Evolutionary conservation across 2,113 vertebrate species (phyloP), one percentile per base, ranked within the genome.

Genomic region (Ceyx margarethae): DNA sequence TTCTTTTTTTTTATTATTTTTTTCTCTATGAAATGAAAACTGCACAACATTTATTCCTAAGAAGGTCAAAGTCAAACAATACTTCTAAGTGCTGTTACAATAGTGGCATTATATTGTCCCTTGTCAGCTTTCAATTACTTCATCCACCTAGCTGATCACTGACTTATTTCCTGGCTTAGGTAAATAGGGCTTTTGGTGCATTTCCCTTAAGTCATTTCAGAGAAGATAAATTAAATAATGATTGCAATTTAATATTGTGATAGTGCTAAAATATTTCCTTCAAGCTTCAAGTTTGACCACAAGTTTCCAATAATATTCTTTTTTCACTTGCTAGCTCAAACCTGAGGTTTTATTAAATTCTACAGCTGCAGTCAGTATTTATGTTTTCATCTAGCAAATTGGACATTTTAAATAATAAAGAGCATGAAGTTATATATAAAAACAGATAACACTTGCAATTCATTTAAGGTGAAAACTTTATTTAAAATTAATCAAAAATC

Each of bases 211-310:
- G 94, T 97, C 93, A 97, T 98, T 98, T 97, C 94, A 96, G 96
- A 96, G 96, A 91, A 98, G 97, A 98, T 98, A 98, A 98, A 98
- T 98, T 98, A 98, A 98, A 98, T 97, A 98, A 98, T 95, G 96
- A 97, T 97, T 97, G 97, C 97, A 98, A 97, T 95, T 97, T 96
- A 98, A 98, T 98, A 98, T 95, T 97, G 97, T 97, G 97, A 98
- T 98, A 97, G 97, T 97, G 97, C 97, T 98, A 98, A 98, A 98
- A 97, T 97, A 98, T 98, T 98, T 98, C 97, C 97, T 97, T 98
- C 97, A 98, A 95, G 96, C 96, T 98, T 98, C 98, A 97, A 96
- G 96, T 97, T 97, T 93, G 96, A 97, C 97, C 98, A 98, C 97
- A 97, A 98, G 97, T 98, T 98, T 98, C 98, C 97, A 98, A 98